These are phyloP conservation scores for Stegodyphus mimosarum DNA, from an alignment of 1,140 invertebrate species.

Conservation along the genomic window DNA sequence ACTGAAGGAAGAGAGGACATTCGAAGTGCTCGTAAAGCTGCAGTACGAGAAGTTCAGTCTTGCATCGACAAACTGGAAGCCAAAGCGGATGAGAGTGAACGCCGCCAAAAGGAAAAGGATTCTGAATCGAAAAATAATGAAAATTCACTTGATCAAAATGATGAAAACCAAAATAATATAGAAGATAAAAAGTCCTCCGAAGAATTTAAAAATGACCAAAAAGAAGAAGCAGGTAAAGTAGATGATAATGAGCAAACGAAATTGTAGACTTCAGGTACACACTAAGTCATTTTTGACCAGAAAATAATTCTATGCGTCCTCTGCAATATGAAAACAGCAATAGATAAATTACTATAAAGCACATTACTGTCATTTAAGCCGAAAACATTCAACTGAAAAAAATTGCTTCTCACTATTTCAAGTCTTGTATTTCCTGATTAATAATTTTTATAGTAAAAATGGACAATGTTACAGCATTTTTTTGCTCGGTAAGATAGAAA, in stretches of 20 bases:
- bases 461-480: too few relatives aligned
- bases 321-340: not conserved
- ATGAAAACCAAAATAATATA: not conserved
- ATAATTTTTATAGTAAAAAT: too few relatives aligned
- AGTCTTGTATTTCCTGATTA: too few relatives aligned
- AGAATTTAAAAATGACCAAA: not conserved
- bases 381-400: too few relatives aligned
- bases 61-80: conserved; percentile 85
- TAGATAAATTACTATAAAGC: not conserved
- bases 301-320: not conserved
- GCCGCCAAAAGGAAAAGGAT: not conserved
- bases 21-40: conserved; percentile 83
- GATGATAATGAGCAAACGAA: conserved; percentile 3
- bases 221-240: not conserved
- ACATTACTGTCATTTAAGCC: not conserved
- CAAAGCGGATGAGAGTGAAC: conserved; percentile 68
- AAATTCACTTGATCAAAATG: not conserved
- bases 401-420: too few relatives aligned
- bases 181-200: not conserved
- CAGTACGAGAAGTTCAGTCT: conserved; percentile 87
- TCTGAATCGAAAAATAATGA: not conserved
- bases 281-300: not conserved
- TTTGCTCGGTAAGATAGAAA: too few relatives aligned
- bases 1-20: conserved; percentile 91
- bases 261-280: not conserved